phyloP scores from a whole-genome alignment of 2,113 vertebrate genomes.

The Symphodus melops region DNA sequence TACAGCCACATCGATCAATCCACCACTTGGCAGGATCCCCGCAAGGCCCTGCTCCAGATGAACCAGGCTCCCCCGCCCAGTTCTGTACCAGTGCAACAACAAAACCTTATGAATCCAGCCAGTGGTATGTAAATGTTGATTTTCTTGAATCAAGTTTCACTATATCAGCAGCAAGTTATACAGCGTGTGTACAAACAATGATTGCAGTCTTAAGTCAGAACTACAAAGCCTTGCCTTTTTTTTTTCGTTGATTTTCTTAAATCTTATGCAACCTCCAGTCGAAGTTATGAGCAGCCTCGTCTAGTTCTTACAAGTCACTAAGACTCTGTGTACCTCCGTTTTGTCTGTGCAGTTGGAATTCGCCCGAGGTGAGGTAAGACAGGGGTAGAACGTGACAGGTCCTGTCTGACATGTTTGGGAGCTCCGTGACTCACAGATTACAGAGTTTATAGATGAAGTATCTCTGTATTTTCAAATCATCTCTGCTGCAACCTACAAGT shows the following conservation, averaged over 20 bases:
- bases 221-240: not conserved
- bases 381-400: conserved; percentile 74
- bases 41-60: conserved; percentile 95
- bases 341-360: conserved; percentile 63
- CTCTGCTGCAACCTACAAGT: not conserved
- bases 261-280: conserved; percentile 3
- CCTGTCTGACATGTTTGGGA: conserved; percentile 75
- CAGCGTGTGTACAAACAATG: no score
- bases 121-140: conserved; percentile 83
- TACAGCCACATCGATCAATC: conserved; percentile 95
- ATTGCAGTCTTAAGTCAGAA: not conserved
- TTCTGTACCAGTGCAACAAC: conserved; percentile 88
- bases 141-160: not conserved
- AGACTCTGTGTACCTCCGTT: conserved; percentile 41
- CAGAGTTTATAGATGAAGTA: conserved; percentile 41
- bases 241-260: not conserved
- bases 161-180: not conserved
- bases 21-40: conserved; percentile 97
- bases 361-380: conserved; percentile 68
- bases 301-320: conserved; percentile 64
- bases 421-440: conserved; percentile 58
- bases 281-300: conserved; percentile 26
- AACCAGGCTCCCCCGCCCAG: conserved; percentile 90
- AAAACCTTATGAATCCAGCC: conserved; percentile 91
- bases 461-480: conserved; percentile 19